Evolutionary conservation across 2,797 vertebrate species (phyloP).

Genomic region (Clarias platycephalus): DNA sequence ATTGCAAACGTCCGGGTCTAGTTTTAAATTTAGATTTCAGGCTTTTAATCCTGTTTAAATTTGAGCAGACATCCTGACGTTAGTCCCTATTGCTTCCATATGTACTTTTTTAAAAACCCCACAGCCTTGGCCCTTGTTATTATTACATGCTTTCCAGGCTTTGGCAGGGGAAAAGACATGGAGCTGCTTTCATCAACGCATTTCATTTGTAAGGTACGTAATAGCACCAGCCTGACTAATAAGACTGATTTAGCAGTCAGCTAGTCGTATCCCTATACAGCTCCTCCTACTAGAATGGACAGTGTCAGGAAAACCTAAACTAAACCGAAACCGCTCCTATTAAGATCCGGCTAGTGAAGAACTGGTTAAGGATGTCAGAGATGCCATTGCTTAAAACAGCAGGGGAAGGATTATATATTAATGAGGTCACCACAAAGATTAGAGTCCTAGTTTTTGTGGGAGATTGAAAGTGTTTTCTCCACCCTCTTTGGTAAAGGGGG

Average conservation of each 20-base stretch:
- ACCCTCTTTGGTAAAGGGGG: slow-evolving; percentile 55
- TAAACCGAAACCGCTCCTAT: not conserved
- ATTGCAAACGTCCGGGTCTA: not conserved
- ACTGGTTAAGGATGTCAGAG: slow-evolving; percentile 58
- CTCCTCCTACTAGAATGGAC: not conserved
- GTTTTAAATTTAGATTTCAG: not conserved
- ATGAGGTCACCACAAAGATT: slow-evolving; percentile 73
- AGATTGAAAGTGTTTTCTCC: slow-evolving; percentile 71
- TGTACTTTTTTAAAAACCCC: slow-evolving; percentile 32
- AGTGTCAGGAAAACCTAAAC: not conserved
- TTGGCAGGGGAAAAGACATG: slow-evolving; percentile 20
- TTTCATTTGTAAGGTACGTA: slow-evolving; percentile 5
- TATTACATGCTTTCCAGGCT: slow-evolving; percentile 21
- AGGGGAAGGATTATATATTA: slow-evolving; percentile 81
- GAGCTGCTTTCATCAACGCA: not conserved
- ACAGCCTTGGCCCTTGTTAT: slow-evolving; percentile 15
- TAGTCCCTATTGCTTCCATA: slow-evolving; percentile 32
- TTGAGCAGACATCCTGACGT: slow-evolving; percentile 17
- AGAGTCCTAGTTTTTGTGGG: slow-evolving; percentile 82
- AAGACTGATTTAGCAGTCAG: not conserved
- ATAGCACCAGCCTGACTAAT: not conserved
- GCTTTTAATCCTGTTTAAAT: slow-evolving; percentile 21
- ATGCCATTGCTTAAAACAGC: slow-evolving; percentile 78
- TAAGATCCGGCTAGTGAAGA: slow-evolving; percentile 23
- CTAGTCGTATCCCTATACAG: not conserved